phyloP scores from a whole-genome alignment of 1,140 invertebrate species.

The Orchestia grillus region DNA sequence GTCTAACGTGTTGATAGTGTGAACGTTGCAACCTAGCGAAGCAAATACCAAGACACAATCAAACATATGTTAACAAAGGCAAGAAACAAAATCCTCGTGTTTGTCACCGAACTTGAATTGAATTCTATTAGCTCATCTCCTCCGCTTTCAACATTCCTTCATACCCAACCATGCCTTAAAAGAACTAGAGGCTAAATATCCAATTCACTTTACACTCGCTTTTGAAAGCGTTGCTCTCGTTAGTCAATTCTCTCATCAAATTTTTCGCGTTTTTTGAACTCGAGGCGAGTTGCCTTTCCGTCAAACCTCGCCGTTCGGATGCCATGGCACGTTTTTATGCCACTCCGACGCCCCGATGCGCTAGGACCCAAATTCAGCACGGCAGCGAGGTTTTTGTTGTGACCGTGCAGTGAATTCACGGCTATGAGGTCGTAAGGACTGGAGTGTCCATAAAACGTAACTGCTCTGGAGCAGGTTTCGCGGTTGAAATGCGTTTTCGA shows the following conservation, averaged over 20 bases:
- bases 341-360: background rate
- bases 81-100: background rate
- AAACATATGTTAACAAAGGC: background rate
- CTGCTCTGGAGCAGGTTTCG: background rate
- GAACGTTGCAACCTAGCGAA: background rate
- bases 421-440: background rate
- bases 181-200: background rate
- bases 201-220: background rate
- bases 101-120: too few species aligned
- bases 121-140: background rate
- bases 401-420: background rate
- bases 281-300: background rate
- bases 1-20: background rate
- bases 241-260: background rate
- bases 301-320: background rate
- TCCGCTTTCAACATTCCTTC: too few species aligned
- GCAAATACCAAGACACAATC: background rate
- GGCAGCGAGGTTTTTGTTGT: background rate
- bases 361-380: background rate
- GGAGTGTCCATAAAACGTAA: background rate
- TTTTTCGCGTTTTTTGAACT: background rate
- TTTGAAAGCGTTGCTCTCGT: background rate
- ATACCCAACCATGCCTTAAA: background rate
- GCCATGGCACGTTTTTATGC: background rate
- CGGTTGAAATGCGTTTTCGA: background rate